Evolutionary conservation across 2,888 invertebrate genomes (phyloP), one percentile per base, ranked within the genome.

Genomic region (Eurytoma adleriae): DNA sequence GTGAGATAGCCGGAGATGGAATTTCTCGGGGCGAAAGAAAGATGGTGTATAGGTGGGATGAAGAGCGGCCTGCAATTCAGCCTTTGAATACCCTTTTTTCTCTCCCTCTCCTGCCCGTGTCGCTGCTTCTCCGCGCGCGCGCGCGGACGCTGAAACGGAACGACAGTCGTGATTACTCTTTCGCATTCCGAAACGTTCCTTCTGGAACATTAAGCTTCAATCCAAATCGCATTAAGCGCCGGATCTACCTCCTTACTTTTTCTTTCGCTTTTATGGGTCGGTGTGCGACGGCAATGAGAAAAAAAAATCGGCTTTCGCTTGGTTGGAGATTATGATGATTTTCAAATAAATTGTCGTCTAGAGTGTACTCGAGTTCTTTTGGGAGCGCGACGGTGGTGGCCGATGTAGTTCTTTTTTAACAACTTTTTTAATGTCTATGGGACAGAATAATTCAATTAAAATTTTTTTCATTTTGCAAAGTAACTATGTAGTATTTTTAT

Each of bases 151-250:
- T 77, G 68, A 73, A 69, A 73, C 71, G 84, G 81, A 86, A 86
- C 83, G 84, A 84, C 85, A 66, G 83, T 75, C 84, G 81, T 84
- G 82, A 85, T 86, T 84, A 83, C 85, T 84, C 85, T 85, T 87
- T 86, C 85, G 82, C 86, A 86, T 87, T 87, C 86, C 85, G 76
- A 80, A 81, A 86, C 84, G 83, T 84, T 86, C 81, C 80, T 82
- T 78, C 81, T 78, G 48, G 59, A 50, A 80, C 76, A 75, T 82
- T 78, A 82, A 82, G 70, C 79, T 83, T 76, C 75, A 76, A 79
- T 82, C 76, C 81, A 73, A 79, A 79, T 77, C 76, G 40, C 81
- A 72, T 79, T 77, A 82, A 81, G 66, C 71, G 67, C 67, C 10
- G 40, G 10, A 40, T 7, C 10, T 40, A 7, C 1, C 5, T 40